Evolutionary conservation across 2,797 vertebrate species (phyloP).

Genomic region (Betta splendens): DNA sequence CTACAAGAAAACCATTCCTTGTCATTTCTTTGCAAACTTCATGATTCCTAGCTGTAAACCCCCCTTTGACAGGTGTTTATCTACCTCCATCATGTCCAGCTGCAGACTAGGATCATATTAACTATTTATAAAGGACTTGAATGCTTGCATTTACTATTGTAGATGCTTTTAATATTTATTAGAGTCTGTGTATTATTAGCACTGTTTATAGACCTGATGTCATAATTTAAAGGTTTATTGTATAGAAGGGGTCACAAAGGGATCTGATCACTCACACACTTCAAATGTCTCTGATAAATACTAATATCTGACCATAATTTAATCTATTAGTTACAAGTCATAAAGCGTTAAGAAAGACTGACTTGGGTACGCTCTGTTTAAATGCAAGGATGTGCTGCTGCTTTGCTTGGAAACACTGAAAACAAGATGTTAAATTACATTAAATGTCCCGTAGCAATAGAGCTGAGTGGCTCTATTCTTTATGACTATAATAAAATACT

Average conservation of each 20-base stretch:
- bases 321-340: neutral
- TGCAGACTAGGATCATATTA: neutral
- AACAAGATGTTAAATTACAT: neutral
- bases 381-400: neutral
- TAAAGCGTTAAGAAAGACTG: neutral
- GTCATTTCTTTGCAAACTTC: no score
- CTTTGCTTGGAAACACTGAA: neutral
- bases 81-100: neutral
- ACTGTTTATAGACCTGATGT: no score
- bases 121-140: slow-evolving; percentile 1
- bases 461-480: neutral
- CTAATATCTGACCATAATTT: slow-evolving; percentile 1
- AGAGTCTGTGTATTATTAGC: slow-evolving; percentile 3
- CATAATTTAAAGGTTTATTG: no score
- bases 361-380: neutral
- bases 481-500: slow-evolving; percentile 6
- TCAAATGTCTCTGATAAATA: neutral
- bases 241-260: neutral
- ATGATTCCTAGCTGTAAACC: neutral
- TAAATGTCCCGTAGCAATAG: neutral
- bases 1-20: no score
- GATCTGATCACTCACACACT: neutral
- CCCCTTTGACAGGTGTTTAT: neutral
- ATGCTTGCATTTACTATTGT: neutral
- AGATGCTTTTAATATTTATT: neutral